Conservation (phyloP, 2,797 vertebrate genomes). For the Podargus strigoides region DNA sequence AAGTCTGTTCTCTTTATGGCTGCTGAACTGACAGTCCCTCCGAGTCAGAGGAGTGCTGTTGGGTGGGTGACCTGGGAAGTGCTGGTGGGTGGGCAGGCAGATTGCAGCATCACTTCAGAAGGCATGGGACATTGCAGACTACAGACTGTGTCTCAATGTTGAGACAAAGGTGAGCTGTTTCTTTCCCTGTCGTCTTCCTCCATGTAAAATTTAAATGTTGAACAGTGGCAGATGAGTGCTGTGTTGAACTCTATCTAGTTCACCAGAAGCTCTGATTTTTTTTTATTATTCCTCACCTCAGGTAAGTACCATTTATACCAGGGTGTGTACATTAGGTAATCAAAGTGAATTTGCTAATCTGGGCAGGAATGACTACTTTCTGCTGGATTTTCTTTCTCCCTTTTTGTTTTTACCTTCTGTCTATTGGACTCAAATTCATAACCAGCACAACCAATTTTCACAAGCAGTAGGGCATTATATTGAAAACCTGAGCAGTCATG, state of each 20-base stretch:
- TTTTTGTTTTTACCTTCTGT: background rate
- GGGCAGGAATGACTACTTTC: background rate
- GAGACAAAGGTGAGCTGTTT: background rate
- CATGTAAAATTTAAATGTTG: background rate
- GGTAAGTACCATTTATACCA: background rate
- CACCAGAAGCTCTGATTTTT: background rate
- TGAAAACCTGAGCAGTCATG: background rate
- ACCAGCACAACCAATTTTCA: background rate
- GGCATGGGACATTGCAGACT: background rate
- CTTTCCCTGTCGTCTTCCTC: background rate
- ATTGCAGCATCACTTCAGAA: background rate
- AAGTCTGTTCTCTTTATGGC: background rate
- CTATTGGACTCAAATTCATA: background rate
- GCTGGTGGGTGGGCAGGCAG: accelerated
- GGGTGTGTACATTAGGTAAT: background rate
- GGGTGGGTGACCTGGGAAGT: background rate
- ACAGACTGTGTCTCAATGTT: background rate
- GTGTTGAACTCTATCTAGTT: background rate
- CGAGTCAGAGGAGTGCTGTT: background rate
- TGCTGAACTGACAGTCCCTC: background rate
- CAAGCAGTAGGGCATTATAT: background rate
- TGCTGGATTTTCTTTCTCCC: background rate
- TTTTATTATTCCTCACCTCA: background rate
- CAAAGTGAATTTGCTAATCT: background rate
- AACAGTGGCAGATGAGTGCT: background rate